Base-by-base conservation (phyloP, 2,797 vertebrate genomes). In the Petrocephalus schoutedeni region DNA sequence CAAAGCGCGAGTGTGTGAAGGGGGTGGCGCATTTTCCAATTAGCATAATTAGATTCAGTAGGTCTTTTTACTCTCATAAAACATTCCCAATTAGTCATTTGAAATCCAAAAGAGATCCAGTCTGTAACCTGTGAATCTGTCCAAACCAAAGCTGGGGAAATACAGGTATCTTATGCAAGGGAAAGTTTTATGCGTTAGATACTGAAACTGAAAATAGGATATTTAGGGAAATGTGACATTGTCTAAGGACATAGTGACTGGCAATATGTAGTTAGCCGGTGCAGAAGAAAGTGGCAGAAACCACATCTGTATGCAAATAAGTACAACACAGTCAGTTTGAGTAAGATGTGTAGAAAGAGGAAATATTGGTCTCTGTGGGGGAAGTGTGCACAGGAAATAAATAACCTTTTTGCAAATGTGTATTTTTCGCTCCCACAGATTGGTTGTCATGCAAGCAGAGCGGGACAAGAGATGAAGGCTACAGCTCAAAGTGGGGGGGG, bases 51-150 rank as follows among this genome's bases (percentile, higher is more conserved):
- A 54, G 59, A 88, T 89, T 89, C 56, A 54, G 58, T 86, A 2
- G 58, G 67, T 88, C 89, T 89, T 57, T 14, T 88, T 54, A 16
- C 0, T 77, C 74, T 82, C 74, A 83, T 67, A 90, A 88, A 87
- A 12, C 41, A 59, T 90, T 88, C n/a, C 1, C 21, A 45, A 87
- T 90, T 86, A 89, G 90, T 89, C 59, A 84, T 91, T 87, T 88
- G 56, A 91, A 88, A 89, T 87, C 86, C 80, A 87, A 89, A 92
- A 85, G 49, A 49, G 86, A 87, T 89, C 82, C 84, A 91, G 90
- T 77, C 8, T 90, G 89, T 87, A 88, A 91, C 86, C 91, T 89
- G 77, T 92, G 94, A 91, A 86, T 89, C 88, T 90, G 89, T 90
- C 89, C 61, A 92, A 94, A 92, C 93, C 92, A 92, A 87, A 86